Percentiles rank a stretch among this genome's conserved stretches.
Evolutionary conservation across 2,797 vertebrate genomes (phyloP).

Genomic region (Natrix natrix): DNA sequence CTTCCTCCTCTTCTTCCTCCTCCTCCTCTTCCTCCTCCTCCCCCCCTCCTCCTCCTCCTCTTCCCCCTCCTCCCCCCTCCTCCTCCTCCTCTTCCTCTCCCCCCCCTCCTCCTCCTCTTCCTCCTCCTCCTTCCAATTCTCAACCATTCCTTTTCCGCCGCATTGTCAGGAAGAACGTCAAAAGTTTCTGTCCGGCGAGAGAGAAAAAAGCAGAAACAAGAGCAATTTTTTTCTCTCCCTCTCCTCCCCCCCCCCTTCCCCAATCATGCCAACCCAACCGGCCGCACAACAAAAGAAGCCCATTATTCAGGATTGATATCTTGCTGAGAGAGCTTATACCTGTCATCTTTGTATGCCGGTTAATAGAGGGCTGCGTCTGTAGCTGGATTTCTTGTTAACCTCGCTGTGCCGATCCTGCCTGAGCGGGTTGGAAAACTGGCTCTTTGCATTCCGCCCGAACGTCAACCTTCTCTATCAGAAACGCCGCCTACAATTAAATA

Average conservation of each 20-base stretch:
- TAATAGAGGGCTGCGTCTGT: background rate
- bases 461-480: too few species aligned
- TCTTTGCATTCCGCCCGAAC: background rate
- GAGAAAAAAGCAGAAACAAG: background rate
- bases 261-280: background rate
- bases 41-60: too few species aligned
- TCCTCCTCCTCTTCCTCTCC: too few species aligned
- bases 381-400: background rate
- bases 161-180: background rate
- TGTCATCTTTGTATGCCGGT: fast-evolving
- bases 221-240: background rate
- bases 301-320: background rate
- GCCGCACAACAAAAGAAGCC: background rate
- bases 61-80: too few species aligned
- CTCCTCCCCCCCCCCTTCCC: too few species aligned
- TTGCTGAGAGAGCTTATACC: background rate
- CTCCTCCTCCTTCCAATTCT: background rate
- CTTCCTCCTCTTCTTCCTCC: too few species aligned
- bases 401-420: background rate
- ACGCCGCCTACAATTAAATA: background rate
- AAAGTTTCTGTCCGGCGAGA: fast-evolving
- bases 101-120: fast-evolving
- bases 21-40: too few species aligned
- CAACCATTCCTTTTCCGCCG: background rate
- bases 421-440: background rate